These are phyloP conservation scores for Corythucha ciliata DNA, from an alignment of 2,888 invertebrate species.

Conservation along the genomic window DNA sequence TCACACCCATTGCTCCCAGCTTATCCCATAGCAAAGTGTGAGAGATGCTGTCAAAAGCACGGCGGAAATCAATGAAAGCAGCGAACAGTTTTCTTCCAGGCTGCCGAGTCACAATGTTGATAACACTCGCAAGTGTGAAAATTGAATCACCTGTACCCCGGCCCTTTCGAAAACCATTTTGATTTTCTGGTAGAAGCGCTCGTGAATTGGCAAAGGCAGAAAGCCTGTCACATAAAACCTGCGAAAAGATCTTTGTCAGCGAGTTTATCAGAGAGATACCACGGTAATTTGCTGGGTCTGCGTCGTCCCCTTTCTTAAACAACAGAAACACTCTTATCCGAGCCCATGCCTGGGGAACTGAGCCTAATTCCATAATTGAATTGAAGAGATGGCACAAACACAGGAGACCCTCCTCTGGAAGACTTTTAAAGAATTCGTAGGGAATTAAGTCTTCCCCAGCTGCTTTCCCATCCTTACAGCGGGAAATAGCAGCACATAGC, in stretches of 20 bases:
- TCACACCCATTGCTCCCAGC: background rate
- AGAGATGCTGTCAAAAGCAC: background rate
- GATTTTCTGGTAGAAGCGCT: conserved; percentile 5
- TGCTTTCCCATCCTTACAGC: background rate
- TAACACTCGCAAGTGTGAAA: background rate
- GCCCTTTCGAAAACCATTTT: background rate
- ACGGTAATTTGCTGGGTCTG: background rate
- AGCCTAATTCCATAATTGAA: background rate
- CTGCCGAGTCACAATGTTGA: background rate
- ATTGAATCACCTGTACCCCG: background rate
- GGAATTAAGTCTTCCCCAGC: background rate
- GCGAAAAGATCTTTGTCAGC: background rate
- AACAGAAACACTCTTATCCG: background rate
- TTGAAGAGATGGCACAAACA: background rate
- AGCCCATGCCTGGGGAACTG: background rate
- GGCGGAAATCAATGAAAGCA: conserved; percentile 1
- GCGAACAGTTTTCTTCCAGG: background rate
- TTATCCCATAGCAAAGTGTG: background rate
- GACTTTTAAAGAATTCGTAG: background rate
- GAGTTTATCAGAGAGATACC: conserved; percentile 6
- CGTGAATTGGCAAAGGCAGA: background rate
- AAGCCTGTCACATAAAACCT: background rate
- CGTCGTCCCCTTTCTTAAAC: conserved; percentile 1
- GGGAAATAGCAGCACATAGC: background rate
- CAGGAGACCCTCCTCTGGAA: background rate